These are phyloP conservation scores for Drosophila mayaguana DNA, from an alignment of 2,888 invertebrate genomes.

Conservation along the genomic window DNA sequence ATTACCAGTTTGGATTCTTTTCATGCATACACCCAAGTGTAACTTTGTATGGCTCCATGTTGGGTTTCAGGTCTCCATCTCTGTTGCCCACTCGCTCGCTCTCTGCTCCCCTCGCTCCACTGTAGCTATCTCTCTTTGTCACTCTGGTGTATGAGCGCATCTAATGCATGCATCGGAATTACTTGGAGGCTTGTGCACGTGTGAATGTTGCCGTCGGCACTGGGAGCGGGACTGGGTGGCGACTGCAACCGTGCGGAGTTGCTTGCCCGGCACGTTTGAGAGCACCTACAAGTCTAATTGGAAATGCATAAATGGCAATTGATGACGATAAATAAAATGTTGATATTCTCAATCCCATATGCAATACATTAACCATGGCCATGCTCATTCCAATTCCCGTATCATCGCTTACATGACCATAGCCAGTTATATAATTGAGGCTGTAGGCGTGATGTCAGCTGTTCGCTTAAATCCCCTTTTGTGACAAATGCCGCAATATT, in stretches of 20 bases:
- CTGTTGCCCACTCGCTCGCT: neutral
- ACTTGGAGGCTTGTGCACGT: constrained; percentile 54
- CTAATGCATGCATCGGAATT: constrained; percentile 67
- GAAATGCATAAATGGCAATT: constrained; percentile 73
- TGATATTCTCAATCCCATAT: constrained; percentile 37
- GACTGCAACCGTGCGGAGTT: constrained; percentile 15
- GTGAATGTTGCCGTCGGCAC: constrained; percentile 64
- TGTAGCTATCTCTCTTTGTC: neutral
- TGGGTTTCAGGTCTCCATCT: constrained; percentile 21
- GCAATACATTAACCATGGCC: constrained; percentile 3
- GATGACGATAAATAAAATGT: constrained; percentile 63
- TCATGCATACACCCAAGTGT: constrained; percentile 65
- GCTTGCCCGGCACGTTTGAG: constrained; percentile 40
- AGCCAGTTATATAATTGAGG: constrained; percentile 2
- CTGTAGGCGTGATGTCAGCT: neutral
- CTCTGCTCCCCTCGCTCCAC: neutral
- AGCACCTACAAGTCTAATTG: constrained; percentile 63
- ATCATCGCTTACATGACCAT: neutral
- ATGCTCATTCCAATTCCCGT: neutral
- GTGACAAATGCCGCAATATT: constrained; percentile 2
- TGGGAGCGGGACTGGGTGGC: constrained; percentile 15
- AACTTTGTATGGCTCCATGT: constrained; percentile 56
- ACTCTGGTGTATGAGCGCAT: constrained; percentile 43
- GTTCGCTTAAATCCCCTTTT: neutral
- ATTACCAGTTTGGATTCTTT: constrained; percentile 79